Conservation (phyloP, 2,797 vertebrate species). For the Antrozous pallidus region DNA sequence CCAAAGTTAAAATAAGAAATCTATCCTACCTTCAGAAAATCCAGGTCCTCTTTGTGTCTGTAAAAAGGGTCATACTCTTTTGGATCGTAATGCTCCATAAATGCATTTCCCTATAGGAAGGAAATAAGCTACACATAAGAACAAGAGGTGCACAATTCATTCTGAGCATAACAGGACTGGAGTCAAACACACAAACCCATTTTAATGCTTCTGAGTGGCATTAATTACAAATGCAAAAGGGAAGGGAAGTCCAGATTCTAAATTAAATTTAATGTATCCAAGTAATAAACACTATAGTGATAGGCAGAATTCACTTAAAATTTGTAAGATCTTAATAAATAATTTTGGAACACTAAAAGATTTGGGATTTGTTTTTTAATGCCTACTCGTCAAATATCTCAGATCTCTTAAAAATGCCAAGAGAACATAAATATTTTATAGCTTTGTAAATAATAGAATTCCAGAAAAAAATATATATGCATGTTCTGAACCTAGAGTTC, state of each 20-base stretch:
- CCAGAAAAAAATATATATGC: no score
- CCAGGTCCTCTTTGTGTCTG: slow-evolving; percentile 66
- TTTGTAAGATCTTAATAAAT: slow-evolving; percentile 21
- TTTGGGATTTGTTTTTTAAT: slow-evolving; percentile 5
- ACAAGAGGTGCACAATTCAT: neutral
- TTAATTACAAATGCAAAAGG: neutral
- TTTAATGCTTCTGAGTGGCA: neutral
- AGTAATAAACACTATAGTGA: neutral
- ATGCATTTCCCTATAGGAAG: slow-evolving; percentile 81
- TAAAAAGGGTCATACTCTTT: slow-evolving; percentile 87
- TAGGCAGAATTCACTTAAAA: neutral
- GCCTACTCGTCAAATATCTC: neutral
- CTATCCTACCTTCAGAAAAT: slow-evolving; percentile 80
- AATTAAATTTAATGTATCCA: slow-evolving; percentile 17
- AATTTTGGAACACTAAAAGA: neutral
- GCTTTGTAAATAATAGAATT: neutral
- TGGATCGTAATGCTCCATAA: slow-evolving; percentile 85
- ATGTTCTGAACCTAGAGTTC: neutral
- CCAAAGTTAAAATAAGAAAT: slow-evolving; percentile 30
- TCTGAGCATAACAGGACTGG: neutral
- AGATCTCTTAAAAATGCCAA: slow-evolving; percentile 6
- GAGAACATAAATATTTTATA: slow-evolving; percentile 34
- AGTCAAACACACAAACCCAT: neutral
- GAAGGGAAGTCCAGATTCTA: neutral
- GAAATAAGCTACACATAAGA: slow-evolving; percentile 55